Evolutionary conservation across 2,797 vertebrate genomes (phyloP), one percentile per base, ranked within the genome.

Genomic region (Melanotaenia parkinsoni): DNA sequence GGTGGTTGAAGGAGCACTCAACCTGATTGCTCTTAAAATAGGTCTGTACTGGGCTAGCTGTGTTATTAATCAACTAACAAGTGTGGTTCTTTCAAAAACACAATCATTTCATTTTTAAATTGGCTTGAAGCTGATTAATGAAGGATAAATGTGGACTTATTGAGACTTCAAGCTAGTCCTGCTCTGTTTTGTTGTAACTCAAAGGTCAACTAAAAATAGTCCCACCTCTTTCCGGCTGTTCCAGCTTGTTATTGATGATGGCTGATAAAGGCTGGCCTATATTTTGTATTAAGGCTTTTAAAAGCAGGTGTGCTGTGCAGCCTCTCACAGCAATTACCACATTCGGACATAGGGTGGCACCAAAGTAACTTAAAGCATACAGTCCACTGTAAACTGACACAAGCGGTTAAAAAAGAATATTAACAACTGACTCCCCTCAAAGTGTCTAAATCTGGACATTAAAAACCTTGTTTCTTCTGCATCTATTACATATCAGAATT

Each of bases 11-110:
- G 45, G 32, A 37, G 45, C 14, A 16, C 5, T 32, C 3, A 51
- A 12, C 35, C 40, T 61, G 43, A 70, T 62, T 63, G 9, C 20
- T 38, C 20, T 18, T 16, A 33, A 53, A 35, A 59, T 24, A 26
- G 24, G 1, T 62, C n/a, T 33, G 0, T 37, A 32, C 13, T 50
- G 53, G 47, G 16, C 51, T 45, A 38, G 16, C 50, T 12, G 43
- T n/a, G 22, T 54, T 61, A 32, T 35, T 28, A 68, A 72, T 72
- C n/a, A 76, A 73, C 54, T 32, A 26, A 3, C n/a, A 40, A 35
- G 30, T 18, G 26, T 37, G 10, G 58, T 61, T 67, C 51, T 37
- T 71, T n/a, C 38, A 13, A 75, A 57, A 56, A 45, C 14, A 66
- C 58, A 56, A 38, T 26, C 16, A 43, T 47, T 63, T n/a, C 18